These are phyloP conservation scores for Synanthedon myopaeformis DNA, from an alignment of 2,888 invertebrate species.

Conservation along the genomic window DNA sequence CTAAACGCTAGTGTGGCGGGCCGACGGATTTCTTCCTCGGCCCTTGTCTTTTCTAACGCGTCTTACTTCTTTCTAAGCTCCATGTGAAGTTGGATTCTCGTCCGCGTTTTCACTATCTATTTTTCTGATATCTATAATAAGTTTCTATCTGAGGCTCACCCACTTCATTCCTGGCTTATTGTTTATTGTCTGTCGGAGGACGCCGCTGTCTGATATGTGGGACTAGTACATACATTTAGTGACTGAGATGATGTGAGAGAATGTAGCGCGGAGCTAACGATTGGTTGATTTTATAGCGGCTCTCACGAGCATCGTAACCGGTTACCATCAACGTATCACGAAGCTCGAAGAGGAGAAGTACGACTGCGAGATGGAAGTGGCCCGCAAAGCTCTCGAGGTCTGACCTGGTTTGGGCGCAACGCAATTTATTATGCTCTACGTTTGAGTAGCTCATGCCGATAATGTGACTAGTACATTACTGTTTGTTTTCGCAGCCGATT, in stretches of 20 bases:
- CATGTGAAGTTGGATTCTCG: conserved; percentile 42
- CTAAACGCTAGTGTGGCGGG: conserved; percentile 35
- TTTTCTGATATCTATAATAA: conserved; percentile 27
- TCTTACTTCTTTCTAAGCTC: conserved; percentile 46
- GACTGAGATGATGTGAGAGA: conserved; percentile 1
- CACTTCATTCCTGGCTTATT: conserved; percentile 27
- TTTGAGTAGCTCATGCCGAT: conserved; percentile 62
- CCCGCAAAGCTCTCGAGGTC: conserved; percentile 97
- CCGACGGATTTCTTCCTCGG: conserved; percentile 18
- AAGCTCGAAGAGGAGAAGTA: conserved; percentile 93
- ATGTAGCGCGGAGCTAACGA: conserved; percentile 36
- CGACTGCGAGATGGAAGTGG: conserved; percentile 97
- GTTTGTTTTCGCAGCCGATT: conserved; percentile 62
- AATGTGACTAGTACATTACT: conserved; percentile 60
- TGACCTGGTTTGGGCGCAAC: conserved; percentile 62
- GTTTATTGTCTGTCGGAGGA: conserved; percentile 34
- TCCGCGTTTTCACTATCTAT: conserved; percentile 44
- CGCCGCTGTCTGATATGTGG: conserved; percentile 17
- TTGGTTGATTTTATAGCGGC: conserved; percentile 70
- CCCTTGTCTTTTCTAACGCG: conserved; percentile 47
- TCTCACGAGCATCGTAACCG: conserved; percentile 78
- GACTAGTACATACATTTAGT: conserved; percentile 10
- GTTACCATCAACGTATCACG: conserved; percentile 86
- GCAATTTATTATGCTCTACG: conserved; percentile 50
- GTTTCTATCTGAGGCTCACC: conserved; percentile 45